Percentiles rank a stretch among this genome's conserved stretches.
phyloP scores from a whole-genome alignment of 1,140 invertebrate genomes.

The Thaumatotibia leucotreta region DNA sequence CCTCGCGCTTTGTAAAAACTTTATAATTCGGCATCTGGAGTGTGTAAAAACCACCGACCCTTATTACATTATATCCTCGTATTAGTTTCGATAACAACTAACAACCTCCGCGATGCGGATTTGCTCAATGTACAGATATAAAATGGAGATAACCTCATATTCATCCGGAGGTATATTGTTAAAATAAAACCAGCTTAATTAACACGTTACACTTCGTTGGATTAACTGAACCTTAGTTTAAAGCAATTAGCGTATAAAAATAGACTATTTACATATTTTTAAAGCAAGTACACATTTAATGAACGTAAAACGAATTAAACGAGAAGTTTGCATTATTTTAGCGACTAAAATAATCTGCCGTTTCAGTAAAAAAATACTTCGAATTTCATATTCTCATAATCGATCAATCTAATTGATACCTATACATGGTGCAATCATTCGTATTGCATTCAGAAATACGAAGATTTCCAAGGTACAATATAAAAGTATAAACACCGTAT shows the following conservation, averaged over 20 bases:
- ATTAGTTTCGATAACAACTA: not conserved
- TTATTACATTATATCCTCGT: not conserved
- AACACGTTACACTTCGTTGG: conserved; percentile 17
- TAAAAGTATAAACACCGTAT: too few species aligned
- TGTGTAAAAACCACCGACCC: not conserved
- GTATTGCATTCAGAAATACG: too few species aligned
- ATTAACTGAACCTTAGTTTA: not conserved
- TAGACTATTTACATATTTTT: conserved; percentile 1
- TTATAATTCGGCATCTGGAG: not conserved
- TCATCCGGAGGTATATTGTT: conserved; percentile 28
- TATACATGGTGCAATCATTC: too few species aligned
- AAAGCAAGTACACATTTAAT: not conserved
- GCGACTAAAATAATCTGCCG: too few species aligned
- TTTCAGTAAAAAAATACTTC: too few species aligned
- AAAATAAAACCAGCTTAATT: conserved; percentile 21
- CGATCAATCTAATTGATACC: too few species aligned
- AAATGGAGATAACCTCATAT: conserved; percentile 41
- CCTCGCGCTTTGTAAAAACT: too few species aligned
- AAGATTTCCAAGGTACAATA: too few species aligned
- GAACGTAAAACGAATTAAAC: not conserved
- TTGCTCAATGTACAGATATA: conserved; percentile 22
- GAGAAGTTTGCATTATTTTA: not conserved
- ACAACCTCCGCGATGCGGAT: not conserved
- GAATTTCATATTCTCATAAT: too few species aligned
- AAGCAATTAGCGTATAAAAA: not conserved